Evolutionary conservation across 2,888 invertebrate genomes (phyloP).

Genomic region (Eudasyphora cyanicolor): DNA sequence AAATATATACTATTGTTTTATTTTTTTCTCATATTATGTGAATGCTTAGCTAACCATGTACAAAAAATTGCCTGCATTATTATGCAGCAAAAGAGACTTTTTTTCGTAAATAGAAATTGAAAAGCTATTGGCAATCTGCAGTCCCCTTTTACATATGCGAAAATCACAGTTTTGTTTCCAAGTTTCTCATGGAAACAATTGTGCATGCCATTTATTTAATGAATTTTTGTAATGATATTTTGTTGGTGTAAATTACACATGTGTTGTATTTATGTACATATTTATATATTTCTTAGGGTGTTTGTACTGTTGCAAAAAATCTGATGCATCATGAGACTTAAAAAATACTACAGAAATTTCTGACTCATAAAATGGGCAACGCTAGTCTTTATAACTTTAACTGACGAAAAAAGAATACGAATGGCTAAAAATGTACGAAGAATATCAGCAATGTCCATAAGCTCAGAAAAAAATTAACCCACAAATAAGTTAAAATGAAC

Average conservation of each 20-base stretch:
- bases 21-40: neutral
- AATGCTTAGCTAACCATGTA: conserved; percentile 12
- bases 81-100: conserved; percentile 23
- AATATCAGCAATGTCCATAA: too few species aligned
- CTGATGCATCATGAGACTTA: too few species aligned
- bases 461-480: too few species aligned
- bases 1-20: conserved; percentile 15
- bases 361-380: too few species aligned
- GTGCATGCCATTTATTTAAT: conserved; percentile 21
- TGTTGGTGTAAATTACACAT: conserved; percentile 30
- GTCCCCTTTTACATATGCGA: neutral
- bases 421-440: too few species aligned
- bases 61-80: conserved; percentile 5
- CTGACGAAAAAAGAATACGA: too few species aligned
- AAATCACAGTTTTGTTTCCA: conserved; percentile 9
- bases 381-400: too few species aligned
- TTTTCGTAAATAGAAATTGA: conserved; percentile 35
- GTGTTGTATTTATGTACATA: neutral
- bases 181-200: conserved; percentile 8
- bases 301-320: too few species aligned
- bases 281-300: neutral
- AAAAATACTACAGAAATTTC: too few species aligned
- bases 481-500: too few species aligned
- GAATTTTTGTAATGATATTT: conserved; percentile 33
- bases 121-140: conserved; percentile 53